A percentile compares a stretch with the other conserved stretches of the same genome.
These are phyloP conservation scores for Pyrgilauda ruficollis DNA, from an alignment of 2,113 vertebrate species.

Conservation along the genomic window DNA sequence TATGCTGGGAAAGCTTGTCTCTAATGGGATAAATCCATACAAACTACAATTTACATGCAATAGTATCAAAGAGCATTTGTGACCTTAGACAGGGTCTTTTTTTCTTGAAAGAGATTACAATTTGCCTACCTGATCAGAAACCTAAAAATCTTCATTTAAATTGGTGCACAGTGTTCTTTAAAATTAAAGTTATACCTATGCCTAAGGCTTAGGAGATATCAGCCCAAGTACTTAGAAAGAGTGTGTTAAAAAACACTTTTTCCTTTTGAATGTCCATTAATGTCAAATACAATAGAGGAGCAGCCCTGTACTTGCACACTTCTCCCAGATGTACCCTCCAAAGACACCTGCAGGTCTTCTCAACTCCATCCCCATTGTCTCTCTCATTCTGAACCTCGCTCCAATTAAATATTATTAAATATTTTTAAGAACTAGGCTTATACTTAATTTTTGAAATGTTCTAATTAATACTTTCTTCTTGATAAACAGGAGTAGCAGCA, in stretches of 20 bases:
- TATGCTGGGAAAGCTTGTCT: not conserved
- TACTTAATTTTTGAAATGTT: not conserved
- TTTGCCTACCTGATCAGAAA: not conserved
- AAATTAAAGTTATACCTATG: not conserved
- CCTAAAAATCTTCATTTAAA: not conserved
- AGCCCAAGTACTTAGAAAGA: not conserved
- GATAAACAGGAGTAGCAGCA: not conserved
- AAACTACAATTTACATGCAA: not conserved
- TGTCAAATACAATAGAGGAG: not conserved
- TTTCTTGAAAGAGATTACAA: not conserved
- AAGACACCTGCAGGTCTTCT: not conserved
- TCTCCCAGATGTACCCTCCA: not conserved
- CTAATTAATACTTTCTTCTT: not conserved
- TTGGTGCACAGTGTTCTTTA: not conserved
- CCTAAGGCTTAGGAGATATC: not conserved
- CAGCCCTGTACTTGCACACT: not conserved
- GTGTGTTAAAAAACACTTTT: not conserved
- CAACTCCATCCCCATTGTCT: not conserved
- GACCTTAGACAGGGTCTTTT: not conserved
- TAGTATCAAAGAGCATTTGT: not conserved
- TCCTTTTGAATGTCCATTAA: not conserved
- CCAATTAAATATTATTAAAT: not conserved
- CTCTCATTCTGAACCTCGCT: not conserved
- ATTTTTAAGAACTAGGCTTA: not conserved
- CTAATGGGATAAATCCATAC: not conserved